Base-by-base conservation (phyloP, 2,888 invertebrate genomes). In the Chrysolina oricalcia region DNA sequence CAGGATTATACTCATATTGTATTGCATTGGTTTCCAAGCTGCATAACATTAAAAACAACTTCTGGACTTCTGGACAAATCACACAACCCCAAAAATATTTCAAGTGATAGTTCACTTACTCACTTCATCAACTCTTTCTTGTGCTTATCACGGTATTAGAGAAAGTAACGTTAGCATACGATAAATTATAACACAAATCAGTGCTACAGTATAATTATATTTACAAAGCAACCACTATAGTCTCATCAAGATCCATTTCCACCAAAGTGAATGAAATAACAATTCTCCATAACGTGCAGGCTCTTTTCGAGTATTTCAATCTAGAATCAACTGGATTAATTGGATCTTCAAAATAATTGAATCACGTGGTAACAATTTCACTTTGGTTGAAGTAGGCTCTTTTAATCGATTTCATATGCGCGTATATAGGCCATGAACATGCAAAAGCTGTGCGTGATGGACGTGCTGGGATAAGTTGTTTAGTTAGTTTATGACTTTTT, bases 391-490 rank as follows among this genome's bases (percentile, higher is more conserved):
- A 59, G 23, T 27, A 15, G n/a, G 59, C 35, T 27, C 59, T 27
- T 59, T 15, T 9, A 59, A 59, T 59, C 35, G 59, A 59, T 59
- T 59, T 59, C 59, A 59, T 59, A 59, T 35, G 59, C 59, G 35
- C 23, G 21, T 41, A n/a, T n/a, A n/a, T n/a, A 68, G 41, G 68
- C 21, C 41, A 68, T 68, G 68, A 40, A 35, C 68, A 68, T 68
- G 53, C 35, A 50, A 53, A 76, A 73, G 77, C 76, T 40, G 73
- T 72, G 75, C 74, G 65, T 74, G 50, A 74, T 66, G 70, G 77
- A 78, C 84, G 84, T 86, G 85, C 85, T 72, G 76, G 82, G 82
- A 83, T 81, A 82, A 81, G 79, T 85, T 77, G 84, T 85, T 87
- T 85, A 86, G 83, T 85, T 35, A 85, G 81, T 67, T 68, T 59